These are phyloP conservation scores for Cyprinodon brontotheroides DNA, from an alignment of 2,113 vertebrate species.

Conservation along the genomic window DNA sequence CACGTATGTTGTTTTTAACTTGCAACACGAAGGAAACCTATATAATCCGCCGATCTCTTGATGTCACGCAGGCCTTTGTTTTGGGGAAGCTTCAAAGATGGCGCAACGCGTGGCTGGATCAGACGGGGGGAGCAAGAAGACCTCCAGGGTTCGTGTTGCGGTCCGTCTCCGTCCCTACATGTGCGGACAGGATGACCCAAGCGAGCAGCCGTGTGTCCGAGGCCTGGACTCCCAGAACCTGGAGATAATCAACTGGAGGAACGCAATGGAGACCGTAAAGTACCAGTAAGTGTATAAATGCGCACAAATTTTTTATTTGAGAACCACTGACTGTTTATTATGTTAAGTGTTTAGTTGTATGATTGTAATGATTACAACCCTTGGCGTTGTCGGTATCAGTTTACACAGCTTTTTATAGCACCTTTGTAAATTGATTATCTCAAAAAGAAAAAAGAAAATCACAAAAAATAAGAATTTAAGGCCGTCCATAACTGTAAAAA, in stretches of 20 bases:
- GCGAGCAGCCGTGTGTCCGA: slow-evolving; percentile 80
- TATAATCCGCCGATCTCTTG: neutral
- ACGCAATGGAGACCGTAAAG: slow-evolving; percentile 85
- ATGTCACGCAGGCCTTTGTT: slow-evolving; percentile 7
- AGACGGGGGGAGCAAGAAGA: slow-evolving; percentile 65
- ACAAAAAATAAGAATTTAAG: too few relatives aligned
- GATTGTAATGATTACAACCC: too few relatives aligned
- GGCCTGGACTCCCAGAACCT: slow-evolving; percentile 83
- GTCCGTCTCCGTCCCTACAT: slow-evolving; percentile 86
- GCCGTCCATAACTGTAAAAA: too few relatives aligned
- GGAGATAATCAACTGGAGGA: slow-evolving; percentile 89
- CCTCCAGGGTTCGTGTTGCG: slow-evolving; percentile 82
- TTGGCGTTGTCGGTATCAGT: too few relatives aligned
- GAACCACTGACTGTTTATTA: too few relatives aligned
- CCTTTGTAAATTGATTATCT: too few relatives aligned
- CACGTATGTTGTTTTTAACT: neutral
- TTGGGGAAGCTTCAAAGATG: slow-evolving; percentile 55
- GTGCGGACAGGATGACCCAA: slow-evolving; percentile 68
- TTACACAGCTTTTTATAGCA: too few relatives aligned
- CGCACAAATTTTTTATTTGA: too few relatives aligned
- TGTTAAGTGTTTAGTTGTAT: too few relatives aligned
- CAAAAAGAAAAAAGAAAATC: too few relatives aligned
- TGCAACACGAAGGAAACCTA: neutral
- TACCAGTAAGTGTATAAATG: slow-evolving; percentile 82
- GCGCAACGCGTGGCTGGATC: slow-evolving; percentile 69